Percentiles rank a stretch among this genome's conserved stretches.
phyloP scores from a whole-genome alignment of 2,797 vertebrate genomes.

The Anguilla anguilla region DNA sequence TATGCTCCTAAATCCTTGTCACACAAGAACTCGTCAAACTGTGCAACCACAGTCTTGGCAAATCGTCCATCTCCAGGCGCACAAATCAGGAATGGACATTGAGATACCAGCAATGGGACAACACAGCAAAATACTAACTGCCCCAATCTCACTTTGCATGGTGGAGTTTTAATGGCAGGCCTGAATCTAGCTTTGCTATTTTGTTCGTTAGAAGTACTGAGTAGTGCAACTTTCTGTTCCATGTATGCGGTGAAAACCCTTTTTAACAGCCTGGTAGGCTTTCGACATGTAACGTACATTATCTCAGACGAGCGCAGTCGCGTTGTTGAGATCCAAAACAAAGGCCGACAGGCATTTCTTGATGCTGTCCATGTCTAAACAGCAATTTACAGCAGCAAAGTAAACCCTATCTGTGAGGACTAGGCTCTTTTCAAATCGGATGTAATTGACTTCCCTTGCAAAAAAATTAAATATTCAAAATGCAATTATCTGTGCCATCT shows the following conservation, averaged over 20 bases:
- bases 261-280: constrained; percentile 1
- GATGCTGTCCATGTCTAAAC: background rate
- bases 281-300: background rate
- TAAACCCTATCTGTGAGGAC: background rate
- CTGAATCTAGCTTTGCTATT: background rate
- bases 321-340: background rate
- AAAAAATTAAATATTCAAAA: background rate
- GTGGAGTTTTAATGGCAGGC: background rate
- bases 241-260: background rate
- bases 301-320: background rate
- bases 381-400: background rate
- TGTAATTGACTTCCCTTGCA: background rate
- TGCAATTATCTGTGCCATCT: background rate
- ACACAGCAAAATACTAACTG: background rate
- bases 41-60: background rate
- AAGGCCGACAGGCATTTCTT: background rate
- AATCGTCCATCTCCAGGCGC: background rate
- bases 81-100: background rate
- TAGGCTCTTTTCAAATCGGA: background rate
- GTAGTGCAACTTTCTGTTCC: background rate
- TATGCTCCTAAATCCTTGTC: too few species aligned
- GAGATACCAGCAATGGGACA: background rate
- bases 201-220: background rate
- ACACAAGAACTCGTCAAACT: background rate
- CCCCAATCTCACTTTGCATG: background rate